Conservation (phyloP, 2,888 invertebrate genomes). For the Exephanes ischioxanthus region DNA sequence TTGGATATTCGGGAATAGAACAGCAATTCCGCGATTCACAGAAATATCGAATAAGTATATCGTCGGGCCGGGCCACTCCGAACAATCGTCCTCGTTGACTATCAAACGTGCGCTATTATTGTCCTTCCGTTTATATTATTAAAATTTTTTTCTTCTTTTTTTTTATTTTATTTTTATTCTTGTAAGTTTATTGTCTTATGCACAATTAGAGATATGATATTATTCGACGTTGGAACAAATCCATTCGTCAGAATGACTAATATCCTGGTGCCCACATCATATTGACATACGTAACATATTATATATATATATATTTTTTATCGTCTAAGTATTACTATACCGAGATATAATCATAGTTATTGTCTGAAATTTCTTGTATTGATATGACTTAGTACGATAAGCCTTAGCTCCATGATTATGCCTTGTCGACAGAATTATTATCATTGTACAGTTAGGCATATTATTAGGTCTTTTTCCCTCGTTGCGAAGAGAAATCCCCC, state of each 20-base stretch:
- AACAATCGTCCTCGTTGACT: conserved; percentile 48
- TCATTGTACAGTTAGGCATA: conserved; percentile 65
- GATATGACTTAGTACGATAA: conserved; percentile 68
- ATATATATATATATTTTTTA: conserved; percentile 38
- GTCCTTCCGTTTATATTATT: conserved; percentile 55
- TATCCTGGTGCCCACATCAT: conserved; percentile 67
- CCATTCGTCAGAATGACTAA: conserved; percentile 59
- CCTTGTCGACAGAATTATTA: conserved; percentile 60
- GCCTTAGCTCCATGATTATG: conserved; percentile 58
- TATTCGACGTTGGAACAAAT: conserved; percentile 59
- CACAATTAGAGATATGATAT: conserved; percentile 69
- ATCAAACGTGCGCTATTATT: conserved; percentile 67
- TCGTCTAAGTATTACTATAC: conserved; percentile 55
- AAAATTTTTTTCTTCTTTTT: conserved; percentile 18
- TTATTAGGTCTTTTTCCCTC: conserved; percentile 12
- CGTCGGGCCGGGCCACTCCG: neutral
- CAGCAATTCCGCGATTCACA: neutral
- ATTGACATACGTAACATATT: conserved; percentile 71
- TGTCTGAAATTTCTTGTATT: conserved; percentile 60
- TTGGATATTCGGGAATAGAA: neutral
- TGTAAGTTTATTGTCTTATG: conserved; percentile 70
- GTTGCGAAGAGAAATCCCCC: conserved; percentile 27
- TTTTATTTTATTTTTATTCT: conserved; percentile 23
- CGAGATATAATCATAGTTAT: conserved; percentile 61
- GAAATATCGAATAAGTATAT: conserved; percentile 22